Conservation (phyloP, 2,797 vertebrate species). For the Sebastes reedi region DNA sequence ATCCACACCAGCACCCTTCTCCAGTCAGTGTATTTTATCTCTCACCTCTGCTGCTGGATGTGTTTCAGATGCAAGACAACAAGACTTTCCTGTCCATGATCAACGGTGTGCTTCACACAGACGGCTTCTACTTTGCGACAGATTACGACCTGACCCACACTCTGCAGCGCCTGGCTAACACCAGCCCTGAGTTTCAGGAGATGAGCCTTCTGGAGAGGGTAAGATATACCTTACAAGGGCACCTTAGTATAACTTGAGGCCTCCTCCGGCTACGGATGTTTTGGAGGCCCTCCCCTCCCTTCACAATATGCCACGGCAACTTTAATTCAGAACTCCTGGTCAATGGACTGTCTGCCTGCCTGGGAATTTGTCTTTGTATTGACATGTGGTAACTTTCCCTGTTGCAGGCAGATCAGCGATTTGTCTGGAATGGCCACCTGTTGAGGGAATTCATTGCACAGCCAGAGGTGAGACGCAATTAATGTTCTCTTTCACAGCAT, state of each 20-base stretch:
- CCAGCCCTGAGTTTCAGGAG: slow-evolving; percentile 97
- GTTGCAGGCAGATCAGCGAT: slow-evolving; percentile 92
- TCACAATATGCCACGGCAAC: no score
- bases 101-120: slow-evolving; percentile 88
- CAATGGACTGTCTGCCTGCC: not conserved
- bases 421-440: slow-evolving; percentile 96
- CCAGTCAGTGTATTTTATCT: not conserved
- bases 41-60: not conserved
- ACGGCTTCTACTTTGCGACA: slow-evolving; percentile 95
- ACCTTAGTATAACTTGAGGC: no score
- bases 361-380: not conserved
- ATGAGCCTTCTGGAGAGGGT: slow-evolving; percentile 85
- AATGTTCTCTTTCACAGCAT: no score
- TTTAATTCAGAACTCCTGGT: not conserved
- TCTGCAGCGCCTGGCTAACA: slow-evolving; percentile 93
- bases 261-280: no score
- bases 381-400: not conserved
- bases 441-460: slow-evolving; percentile 92
- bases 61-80: slow-evolving; percentile 93
- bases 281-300: no score
- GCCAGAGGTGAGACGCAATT: slow-evolving; percentile 86
- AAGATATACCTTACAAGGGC: not conserved
- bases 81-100: slow-evolving; percentile 94
- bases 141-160: slow-evolving; percentile 94
- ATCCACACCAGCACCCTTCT: not conserved